A percentile compares a stretch with the other conserved stretches of the same genome.
phyloP scores from a whole-genome alignment of 2,888 invertebrate species.

The Osmoderma eremita region DNA sequence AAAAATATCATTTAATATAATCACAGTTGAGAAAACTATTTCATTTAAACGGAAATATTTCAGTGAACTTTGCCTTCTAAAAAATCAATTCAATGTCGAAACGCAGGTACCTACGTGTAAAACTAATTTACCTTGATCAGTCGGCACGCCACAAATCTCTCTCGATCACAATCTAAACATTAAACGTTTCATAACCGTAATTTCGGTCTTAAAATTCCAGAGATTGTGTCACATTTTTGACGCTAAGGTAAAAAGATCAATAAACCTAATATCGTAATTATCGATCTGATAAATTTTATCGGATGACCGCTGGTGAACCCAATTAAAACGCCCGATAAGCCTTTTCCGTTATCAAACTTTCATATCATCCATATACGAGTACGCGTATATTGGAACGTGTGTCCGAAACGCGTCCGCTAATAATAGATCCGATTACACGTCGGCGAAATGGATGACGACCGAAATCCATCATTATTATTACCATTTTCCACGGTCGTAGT shows the following conservation, averaged over 20 bases:
- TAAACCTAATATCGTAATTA: conserved; percentile 14
- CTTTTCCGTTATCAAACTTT: conserved; percentile 11
- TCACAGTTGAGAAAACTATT: too few species aligned
- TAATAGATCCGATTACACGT: conserved; percentile 2
- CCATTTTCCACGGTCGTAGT: not conserved
- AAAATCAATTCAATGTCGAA: too few species aligned
- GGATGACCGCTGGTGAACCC: conserved; percentile 18
- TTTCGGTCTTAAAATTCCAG: conserved; percentile 13
- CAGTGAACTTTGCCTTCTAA: too few species aligned
- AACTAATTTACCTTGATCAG: too few species aligned
- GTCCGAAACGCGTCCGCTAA: conserved; percentile 5
- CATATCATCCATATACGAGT: not conserved
- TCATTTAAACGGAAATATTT: too few species aligned
- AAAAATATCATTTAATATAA: too few species aligned
- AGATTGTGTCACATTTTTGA: conserved; percentile 4
- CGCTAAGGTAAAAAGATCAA: not conserved
- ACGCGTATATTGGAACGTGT: too few species aligned
- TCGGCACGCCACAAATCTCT: not conserved
- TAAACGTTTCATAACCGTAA: too few species aligned
- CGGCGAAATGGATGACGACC: not conserved
- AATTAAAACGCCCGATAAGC: conserved; percentile 1
- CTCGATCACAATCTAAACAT: too few species aligned
- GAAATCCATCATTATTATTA: conserved; percentile 8
- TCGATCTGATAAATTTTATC: conserved; percentile 15
- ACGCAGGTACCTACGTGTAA: too few species aligned